Evolutionary conservation across 1,140 invertebrate genomes (phyloP).

Genomic region (Dendrolimus kikuchii): DNA sequence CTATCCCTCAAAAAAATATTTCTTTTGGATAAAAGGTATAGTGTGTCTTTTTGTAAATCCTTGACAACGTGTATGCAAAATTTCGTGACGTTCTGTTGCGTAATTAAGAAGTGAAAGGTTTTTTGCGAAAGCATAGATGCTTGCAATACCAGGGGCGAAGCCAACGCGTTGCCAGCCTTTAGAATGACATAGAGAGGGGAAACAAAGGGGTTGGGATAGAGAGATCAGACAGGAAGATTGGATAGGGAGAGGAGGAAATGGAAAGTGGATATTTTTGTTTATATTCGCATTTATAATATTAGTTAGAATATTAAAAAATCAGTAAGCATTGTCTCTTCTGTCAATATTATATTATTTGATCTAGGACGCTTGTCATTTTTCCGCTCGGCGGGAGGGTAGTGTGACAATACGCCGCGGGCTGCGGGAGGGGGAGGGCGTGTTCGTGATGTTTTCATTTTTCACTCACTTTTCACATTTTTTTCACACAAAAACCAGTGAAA

Average conservation of each 20-base stretch:
- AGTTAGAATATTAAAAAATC: too few relatives aligned
- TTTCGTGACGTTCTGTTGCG: too few relatives aligned
- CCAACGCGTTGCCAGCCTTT: too few relatives aligned
- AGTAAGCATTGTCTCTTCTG: not conserved
- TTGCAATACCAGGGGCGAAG: too few relatives aligned
- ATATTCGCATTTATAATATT: not conserved
- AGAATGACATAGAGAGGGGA: too few relatives aligned
- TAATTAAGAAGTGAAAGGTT: too few relatives aligned
- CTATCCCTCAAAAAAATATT: too few relatives aligned
- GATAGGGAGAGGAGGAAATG: not conserved
- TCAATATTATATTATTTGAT: conserved; percentile 15
- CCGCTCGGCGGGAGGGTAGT: conserved; percentile 33
- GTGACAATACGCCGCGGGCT: conserved; percentile 37
- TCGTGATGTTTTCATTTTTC: conserved; percentile 60
- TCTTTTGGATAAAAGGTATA: too few relatives aligned
- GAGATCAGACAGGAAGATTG: not conserved
- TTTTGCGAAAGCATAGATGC: too few relatives aligned
- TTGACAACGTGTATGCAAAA: too few relatives aligned
- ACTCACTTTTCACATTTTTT: conserved; percentile 43
- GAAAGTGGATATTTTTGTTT: not conserved
- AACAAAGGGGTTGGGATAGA: not conserved
- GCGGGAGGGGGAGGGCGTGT: conserved; percentile 22
- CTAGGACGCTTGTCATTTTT: conserved; percentile 44
- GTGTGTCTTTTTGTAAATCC: too few relatives aligned
- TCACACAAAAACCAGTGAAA: conserved; percentile 26